A percentile compares a stretch with the other conserved stretches of the same genome.
These are phyloP conservation scores for Orthonyx spaldingii DNA, from an alignment of 2,113 vertebrate genomes.

Conservation along the genomic window DNA sequence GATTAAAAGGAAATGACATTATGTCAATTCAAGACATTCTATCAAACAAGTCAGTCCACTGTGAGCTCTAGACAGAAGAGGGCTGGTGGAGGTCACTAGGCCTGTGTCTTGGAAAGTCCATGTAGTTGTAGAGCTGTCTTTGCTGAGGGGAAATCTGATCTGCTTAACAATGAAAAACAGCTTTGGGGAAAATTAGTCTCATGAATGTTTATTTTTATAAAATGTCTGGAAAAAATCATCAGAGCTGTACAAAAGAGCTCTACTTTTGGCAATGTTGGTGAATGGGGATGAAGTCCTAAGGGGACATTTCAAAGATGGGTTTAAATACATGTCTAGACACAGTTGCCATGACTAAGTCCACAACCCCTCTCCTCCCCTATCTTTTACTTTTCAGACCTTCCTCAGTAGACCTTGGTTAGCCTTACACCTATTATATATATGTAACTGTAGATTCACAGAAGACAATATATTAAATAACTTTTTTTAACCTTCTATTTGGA, in stretches of 20 bases:
- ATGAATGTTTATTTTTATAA: conserved; percentile 16
- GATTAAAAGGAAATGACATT: background rate
- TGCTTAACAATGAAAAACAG: conserved; percentile 1
- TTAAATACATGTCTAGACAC: conserved; percentile 8
- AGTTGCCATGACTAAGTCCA: background rate
- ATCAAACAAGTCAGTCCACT: background rate
- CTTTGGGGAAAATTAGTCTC: background rate
- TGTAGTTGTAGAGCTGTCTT: background rate
- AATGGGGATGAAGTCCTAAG: background rate
- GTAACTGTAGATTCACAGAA: background rate
- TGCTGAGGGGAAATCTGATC: background rate
- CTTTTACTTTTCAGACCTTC: background rate
- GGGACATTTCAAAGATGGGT: conserved; percentile 4
- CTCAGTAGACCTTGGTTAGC: background rate
- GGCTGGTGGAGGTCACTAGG: background rate
- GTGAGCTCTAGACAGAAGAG: background rate
- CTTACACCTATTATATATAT: background rate
- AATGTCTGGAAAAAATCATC: conserved; percentile 27
- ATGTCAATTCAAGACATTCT: background rate
- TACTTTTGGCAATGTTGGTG: background rate
- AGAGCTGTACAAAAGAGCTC: background rate
- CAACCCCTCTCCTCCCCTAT: background rate
- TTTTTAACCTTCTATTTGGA: background rate
- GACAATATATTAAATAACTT: background rate
- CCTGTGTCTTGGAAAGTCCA: background rate